phyloP scores from a whole-genome alignment of 2,888 invertebrate species.

The Polyommatus icarus region DNA sequence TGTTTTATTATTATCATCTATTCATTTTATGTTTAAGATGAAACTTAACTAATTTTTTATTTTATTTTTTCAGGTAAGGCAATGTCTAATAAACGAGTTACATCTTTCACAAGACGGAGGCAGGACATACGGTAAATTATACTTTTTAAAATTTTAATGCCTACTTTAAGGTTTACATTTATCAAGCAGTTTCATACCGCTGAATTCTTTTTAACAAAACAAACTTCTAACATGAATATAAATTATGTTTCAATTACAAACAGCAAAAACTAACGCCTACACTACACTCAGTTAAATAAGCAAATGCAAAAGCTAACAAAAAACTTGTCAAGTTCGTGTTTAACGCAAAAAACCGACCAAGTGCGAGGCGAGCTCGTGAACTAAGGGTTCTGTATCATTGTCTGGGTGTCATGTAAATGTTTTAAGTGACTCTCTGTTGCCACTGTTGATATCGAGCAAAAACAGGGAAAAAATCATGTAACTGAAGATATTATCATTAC shows the following conservation, averaged over 20 bases:
- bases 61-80: constrained; percentile 74
- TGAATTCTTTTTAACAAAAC: not conserved
- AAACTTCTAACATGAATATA: not conserved
- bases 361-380: not conserved
- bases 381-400: not conserved
- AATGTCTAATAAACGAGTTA: constrained; percentile 75
- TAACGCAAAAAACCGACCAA: constrained; percentile 44
- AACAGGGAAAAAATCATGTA: not conserved
- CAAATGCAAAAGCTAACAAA: constrained; percentile 16
- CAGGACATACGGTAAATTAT: constrained; percentile 60
- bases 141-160: not conserved
- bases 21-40: not conserved
- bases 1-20: too few relatives aligned
- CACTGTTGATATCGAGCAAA: not conserved
- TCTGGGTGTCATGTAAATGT: too few relatives aligned
- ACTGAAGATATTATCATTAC: too few relatives aligned
- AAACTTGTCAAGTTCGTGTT: constrained; percentile 16
- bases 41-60: constrained; percentile 2
- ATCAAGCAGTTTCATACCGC: not conserved
- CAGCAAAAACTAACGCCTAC: constrained; percentile 6
- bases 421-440: too few relatives aligned
- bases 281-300: not conserved
- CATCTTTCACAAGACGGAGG: constrained; percentile 63
- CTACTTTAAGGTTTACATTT: not conserved
- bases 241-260: constrained; percentile 1